Base-by-base conservation (phyloP, 2,113 vertebrate species). In the Corapipo altera region DNA sequence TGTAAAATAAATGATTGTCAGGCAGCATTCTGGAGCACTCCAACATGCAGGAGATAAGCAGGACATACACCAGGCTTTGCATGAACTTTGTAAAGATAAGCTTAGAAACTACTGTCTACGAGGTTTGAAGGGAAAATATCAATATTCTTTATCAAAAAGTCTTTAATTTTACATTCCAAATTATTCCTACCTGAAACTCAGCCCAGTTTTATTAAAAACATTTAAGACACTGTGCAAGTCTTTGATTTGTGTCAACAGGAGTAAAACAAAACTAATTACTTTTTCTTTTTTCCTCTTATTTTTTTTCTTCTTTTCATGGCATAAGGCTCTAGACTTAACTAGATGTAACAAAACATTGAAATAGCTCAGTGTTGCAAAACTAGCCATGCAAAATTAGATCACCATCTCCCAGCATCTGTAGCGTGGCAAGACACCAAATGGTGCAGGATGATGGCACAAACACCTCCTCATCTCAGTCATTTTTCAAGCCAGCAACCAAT, bases 51-150 rank as follows among this genome's bases (percentile, higher is more conserved):
- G 48, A 89, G 88, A 94, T 83, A 88, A 90, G 93, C 48, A 66
- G 74, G 78, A 77, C 61, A 26, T 35, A 80, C 43, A 41, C 46
- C 11, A 43, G 88, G 85, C 71, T 94, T 90, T 74, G 87, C 82
- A 74, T 27, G 75, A 87, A 83, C 94, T 73, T 48, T 41, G 69
- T 51, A 77, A 71, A 94, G 88, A 97, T 85, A 83, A 93, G 67
- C 92, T 65, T 21, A 44, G 52, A 52, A 92, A 65, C 72, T 41
- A 7, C 73, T 72, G 30, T 10, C 81, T 57, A 6, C 8, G 67
- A 80, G 78, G 58, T 44, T 37, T 77, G 59, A 39, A 58, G 46
- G 27, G 59, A 51, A 91, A 61, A 39, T 35, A 85, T 32, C 85
- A 73, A 70, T 55, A 57, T 43, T 82, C 46, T 26, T 48, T 66